Evolutionary conservation across 1,140 invertebrate genomes (phyloP), one percentile per base, ranked within the genome.

Genomic region (Metaphire vulgaris): DNA sequence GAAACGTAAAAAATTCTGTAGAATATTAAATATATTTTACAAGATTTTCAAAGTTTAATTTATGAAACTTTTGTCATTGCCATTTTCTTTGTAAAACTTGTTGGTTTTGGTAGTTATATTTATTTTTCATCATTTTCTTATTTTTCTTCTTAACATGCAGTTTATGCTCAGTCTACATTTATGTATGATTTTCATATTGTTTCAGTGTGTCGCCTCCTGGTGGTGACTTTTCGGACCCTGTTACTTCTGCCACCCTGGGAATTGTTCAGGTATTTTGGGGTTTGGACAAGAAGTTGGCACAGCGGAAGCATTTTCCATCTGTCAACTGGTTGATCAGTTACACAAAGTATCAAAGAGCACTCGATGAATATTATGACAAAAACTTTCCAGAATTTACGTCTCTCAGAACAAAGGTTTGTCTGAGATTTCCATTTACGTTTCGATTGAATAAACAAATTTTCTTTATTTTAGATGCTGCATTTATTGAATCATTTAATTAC

Each of bases 181-280:
- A 6, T 56, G 41, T 56, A 12, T 56, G 41, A 56, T 21, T n/a
- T n/a, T n/a, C n/a, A n/a, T 76, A 75, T 64, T 65, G 0, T 83
- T 85, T 67, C 79, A 89, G 88, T 83, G 97, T 99, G 78, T 99
- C 97, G 21, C 97, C 97, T 69, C 97, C 97, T 86, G 97, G 97
- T 90, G 97, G 98, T 90, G 98, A 99, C 87, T 99, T 99, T 90
- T 99, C 98, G 34, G 98, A 99, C 90, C 98, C 98, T 77, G 98
- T 99, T 31, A 99, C 98, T 2, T 96, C 97, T 6, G 97, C 97
- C 76, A 99, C 98, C 30, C 90, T 99, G 71, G 95, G 96, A 91
- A 99, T 99, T 86, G 97, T 99, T 29, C 97, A 99, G 89, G 98
- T 99, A 85, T 99, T 99, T 89, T 99, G 97, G 97, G 98, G 98